Percentiles rank a stretch among this genome's conserved stretches.
Evolutionary conservation across 1,140 invertebrate species (phyloP).

Genomic region (Drosophila ananassae): DNA sequence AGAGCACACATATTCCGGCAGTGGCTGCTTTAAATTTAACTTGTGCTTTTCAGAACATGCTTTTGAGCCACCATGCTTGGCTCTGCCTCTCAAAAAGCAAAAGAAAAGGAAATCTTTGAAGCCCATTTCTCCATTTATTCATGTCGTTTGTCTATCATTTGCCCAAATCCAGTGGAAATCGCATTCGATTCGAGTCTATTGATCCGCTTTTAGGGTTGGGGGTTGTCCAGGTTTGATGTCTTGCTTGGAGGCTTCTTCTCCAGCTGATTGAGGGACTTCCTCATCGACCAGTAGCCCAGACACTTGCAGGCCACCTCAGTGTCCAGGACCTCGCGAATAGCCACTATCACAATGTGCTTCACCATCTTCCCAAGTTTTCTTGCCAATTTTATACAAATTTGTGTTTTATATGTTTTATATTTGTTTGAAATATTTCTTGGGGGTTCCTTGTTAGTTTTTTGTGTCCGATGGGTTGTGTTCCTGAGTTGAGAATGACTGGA

Average conservation of each 20-base stretch:
- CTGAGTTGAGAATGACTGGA: neutral
- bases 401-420: neutral
- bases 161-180: too few relatives aligned
- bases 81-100: too few relatives aligned
- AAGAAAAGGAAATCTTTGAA: too few relatives aligned
- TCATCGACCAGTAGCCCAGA: neutral
- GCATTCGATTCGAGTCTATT: too few relatives aligned
- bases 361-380: neutral
- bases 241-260: neutral
- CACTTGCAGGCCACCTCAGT: neutral
- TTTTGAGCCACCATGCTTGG: too few relatives aligned
- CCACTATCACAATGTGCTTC: neutral
- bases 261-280: neutral
- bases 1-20: too few relatives aligned
- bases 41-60: too few relatives aligned
- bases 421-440: neutral
- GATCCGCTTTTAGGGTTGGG: too few relatives aligned
- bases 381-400: neutral
- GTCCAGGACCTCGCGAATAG: neutral
- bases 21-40: too few relatives aligned
- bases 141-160: too few relatives aligned
- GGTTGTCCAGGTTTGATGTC: too few relatives aligned
- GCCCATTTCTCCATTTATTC: too few relatives aligned
- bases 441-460: neutral
- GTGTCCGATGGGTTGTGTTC: neutral